Percentiles rank a stretch among this genome's conserved stretches.
Evolutionary conservation across 2,888 invertebrate species (phyloP).

Genomic region (Morpho deidamia): DNA sequence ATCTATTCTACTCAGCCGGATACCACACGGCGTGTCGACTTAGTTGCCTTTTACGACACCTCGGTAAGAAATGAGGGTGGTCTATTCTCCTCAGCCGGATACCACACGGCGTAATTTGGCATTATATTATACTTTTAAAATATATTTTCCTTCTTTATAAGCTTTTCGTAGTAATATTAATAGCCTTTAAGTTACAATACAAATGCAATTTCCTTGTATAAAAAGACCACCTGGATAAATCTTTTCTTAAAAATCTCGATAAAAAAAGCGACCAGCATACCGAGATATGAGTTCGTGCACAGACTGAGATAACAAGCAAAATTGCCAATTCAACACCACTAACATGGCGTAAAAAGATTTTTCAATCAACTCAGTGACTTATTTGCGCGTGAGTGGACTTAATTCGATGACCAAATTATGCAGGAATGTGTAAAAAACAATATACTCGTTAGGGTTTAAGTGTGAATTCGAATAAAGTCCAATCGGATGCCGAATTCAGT

Average conservation of each 20-base stretch:
- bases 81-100: too few species aligned
- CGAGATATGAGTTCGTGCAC: background rate
- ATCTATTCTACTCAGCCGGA: too few species aligned
- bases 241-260: conserved; percentile 3
- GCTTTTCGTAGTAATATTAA: too few species aligned
- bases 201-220: background rate
- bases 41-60: too few species aligned
- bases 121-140: too few species aligned
- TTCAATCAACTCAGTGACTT: conserved; percentile 26
- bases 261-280: background rate
- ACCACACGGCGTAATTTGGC: too few species aligned
- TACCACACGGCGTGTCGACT: too few species aligned
- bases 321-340: conserved; percentile 18
- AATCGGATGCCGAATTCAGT: background rate
- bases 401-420: conserved; percentile 26
- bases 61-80: too few species aligned
- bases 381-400: conserved; percentile 21
- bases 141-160: too few species aligned
- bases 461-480: conserved; percentile 6
- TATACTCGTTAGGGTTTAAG: conserved; percentile 8
- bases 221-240: conserved; percentile 3
- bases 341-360: conserved; percentile 19
- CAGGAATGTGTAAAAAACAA: conserved; percentile 12
- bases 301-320: background rate
- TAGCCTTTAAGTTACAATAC: background rate